Conservation (phyloP, 2,113 vertebrate genomes). For the Diadophis punctatus region DNA sequence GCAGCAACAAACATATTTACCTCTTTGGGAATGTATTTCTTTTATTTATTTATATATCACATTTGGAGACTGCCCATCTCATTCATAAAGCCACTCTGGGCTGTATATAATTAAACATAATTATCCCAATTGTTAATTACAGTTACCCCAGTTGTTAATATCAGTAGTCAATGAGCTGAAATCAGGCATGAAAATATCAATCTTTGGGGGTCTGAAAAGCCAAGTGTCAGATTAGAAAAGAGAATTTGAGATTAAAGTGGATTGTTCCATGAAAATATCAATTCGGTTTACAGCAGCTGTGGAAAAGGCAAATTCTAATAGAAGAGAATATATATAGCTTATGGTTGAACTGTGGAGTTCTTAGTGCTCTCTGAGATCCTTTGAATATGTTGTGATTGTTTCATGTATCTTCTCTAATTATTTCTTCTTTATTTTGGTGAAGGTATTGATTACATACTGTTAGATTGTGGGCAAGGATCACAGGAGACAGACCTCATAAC, state of each 20-base stretch:
- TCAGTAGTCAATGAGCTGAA: not conserved
- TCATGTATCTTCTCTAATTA: not conserved
- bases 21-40: not conserved
- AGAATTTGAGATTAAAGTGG: not conserved
- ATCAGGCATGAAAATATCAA: not conserved
- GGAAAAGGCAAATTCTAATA: not conserved
- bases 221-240: not conserved
- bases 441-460: not conserved
- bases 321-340: not conserved
- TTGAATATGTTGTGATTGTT: not conserved
- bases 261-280: not conserved
- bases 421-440: not conserved
- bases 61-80: not conserved
- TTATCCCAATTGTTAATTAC: not conserved
- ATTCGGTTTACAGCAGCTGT: not conserved
- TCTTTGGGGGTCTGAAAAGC: not conserved
- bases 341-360: not conserved
- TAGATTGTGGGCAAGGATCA: too few relatives aligned
- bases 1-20: not conserved
- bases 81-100: not conserved
- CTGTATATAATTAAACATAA: not conserved
- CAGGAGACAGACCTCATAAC: too few relatives aligned
- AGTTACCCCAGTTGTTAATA: not conserved
- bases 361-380: not conserved
- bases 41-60: not conserved